Conservation (phyloP, 2,797 vertebrate genomes). For the Pangasius djambal region DNA sequence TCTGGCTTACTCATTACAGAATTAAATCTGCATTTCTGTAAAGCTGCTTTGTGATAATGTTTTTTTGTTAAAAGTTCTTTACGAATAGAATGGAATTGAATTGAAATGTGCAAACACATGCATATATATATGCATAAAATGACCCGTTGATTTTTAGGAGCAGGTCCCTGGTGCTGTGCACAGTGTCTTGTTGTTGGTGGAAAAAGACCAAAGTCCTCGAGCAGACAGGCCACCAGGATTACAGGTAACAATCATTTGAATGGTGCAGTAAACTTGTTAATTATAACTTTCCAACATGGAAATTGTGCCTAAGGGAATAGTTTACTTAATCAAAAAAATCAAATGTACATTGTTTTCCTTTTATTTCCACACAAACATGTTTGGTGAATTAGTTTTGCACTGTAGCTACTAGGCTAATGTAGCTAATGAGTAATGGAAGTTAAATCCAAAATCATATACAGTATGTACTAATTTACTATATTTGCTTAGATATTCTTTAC, state of each 20-base stretch:
- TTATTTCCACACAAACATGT: not conserved
- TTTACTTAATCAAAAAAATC: not conserved
- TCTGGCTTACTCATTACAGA: not conserved
- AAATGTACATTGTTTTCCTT: not conserved
- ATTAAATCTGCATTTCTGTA: not conserved
- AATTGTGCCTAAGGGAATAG: not conserved
- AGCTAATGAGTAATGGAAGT: not conserved
- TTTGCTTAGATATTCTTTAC: not conserved
- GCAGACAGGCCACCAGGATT: conserved; percentile 80
- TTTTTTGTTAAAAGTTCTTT: not conserved
- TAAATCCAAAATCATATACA: conserved; percentile 2
- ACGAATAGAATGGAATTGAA: not conserved
- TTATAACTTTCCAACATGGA: not conserved
- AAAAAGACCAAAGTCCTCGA: conserved; percentile 80
- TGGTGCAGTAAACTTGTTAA: conserved; percentile 9
- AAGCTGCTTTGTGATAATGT: not conserved
- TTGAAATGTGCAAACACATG: not conserved
- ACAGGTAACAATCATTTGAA: conserved; percentile 75
- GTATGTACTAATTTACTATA: not conserved
- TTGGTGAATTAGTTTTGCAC: not conserved
- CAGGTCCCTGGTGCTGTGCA: conserved; percentile 79
- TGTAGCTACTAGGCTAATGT: not conserved
- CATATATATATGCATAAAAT: not conserved
- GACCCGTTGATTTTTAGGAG: conserved; percentile 63
- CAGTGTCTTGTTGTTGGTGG: conserved; percentile 80